A percentile compares a stretch with the other conserved stretches of the same genome.
Conservation (phyloP, 2,888 invertebrate genomes). For the Drosophila ustulata region DNA sequence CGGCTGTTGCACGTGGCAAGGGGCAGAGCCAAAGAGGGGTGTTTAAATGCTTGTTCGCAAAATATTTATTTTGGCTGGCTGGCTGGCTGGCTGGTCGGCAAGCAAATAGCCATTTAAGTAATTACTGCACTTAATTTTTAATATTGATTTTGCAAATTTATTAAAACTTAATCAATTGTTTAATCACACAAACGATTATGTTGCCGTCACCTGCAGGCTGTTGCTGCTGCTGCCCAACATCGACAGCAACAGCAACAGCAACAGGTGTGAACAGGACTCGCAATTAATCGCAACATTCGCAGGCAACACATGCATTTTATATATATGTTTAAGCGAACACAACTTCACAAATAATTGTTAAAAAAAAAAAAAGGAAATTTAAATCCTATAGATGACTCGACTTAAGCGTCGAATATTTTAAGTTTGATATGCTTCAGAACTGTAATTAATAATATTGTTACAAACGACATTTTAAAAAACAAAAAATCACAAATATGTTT, state of each 20-base stretch:
- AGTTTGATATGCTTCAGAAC: too few species aligned
- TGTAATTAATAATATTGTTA: too few species aligned
- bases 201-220: slow-evolving; percentile 26
- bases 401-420: too few species aligned
- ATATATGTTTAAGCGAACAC: too few species aligned
- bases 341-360: too few species aligned
- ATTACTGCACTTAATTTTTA: slow-evolving; percentile 79
- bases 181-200: slow-evolving; percentile 56
- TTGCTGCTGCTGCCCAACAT: slow-evolving; percentile 1
- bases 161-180: slow-evolving; percentile 81
- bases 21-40: neutral
- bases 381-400: too few species aligned
- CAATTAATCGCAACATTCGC: neutral
- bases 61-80: slow-evolving; percentile 75
- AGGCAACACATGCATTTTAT: too few species aligned
- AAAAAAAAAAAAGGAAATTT: too few species aligned
- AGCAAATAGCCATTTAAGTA: slow-evolving; percentile 79
- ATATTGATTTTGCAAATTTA: slow-evolving; percentile 80
- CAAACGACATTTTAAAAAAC: too few species aligned
- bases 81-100: slow-evolving; percentile 58
- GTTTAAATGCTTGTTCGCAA: slow-evolving; percentile 72
- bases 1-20: neutral
- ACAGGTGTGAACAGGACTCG: slow-evolving; percentile 24
- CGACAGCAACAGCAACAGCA: neutral
- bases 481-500: too few species aligned